Percentiles rank a stretch among this genome's conserved stretches.
Evolutionary conservation across 1,140 invertebrate genomes (phyloP).

Genomic region (Rhagoletis pomonella): DNA sequence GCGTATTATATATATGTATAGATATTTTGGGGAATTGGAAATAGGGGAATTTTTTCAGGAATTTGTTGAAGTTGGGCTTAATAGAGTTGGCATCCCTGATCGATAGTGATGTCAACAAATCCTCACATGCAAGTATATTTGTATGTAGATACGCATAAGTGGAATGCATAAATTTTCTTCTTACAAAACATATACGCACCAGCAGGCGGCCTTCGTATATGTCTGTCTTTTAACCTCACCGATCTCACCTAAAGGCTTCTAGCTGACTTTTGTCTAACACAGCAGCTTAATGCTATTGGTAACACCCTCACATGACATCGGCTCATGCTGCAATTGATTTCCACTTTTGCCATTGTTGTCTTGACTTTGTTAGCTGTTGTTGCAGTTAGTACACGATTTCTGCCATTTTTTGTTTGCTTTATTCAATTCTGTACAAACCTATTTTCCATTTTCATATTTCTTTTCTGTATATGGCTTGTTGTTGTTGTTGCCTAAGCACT

Average conservation of each 20-base stretch:
- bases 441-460: slow-evolving; percentile 1
- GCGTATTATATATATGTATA: too few relatives aligned
- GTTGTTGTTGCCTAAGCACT: background rate
- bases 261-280: background rate
- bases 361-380: background rate
- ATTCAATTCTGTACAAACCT: background rate
- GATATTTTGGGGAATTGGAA: too few relatives aligned
- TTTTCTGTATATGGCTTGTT: background rate
- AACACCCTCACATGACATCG: slow-evolving; percentile 6
- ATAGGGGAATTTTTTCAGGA: too few relatives aligned
- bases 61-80: too few relatives aligned
- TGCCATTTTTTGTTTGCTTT: background rate
- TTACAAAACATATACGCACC: background rate
- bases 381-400: background rate
- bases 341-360: slow-evolving; percentile 18
- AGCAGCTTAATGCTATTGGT: background rate
- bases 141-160: background rate
- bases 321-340: slow-evolving; percentile 43
- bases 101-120: too few relatives aligned
- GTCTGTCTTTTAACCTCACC: background rate
- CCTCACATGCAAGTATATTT: too few relatives aligned
- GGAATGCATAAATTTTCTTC: background rate
- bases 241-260: background rate
- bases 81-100: too few relatives aligned
- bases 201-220: background rate